Evolutionary conservation across 2,113 vertebrate species (phyloP), one percentile per base, ranked within the genome.

Genomic region (Toxostoma redivivum): DNA sequence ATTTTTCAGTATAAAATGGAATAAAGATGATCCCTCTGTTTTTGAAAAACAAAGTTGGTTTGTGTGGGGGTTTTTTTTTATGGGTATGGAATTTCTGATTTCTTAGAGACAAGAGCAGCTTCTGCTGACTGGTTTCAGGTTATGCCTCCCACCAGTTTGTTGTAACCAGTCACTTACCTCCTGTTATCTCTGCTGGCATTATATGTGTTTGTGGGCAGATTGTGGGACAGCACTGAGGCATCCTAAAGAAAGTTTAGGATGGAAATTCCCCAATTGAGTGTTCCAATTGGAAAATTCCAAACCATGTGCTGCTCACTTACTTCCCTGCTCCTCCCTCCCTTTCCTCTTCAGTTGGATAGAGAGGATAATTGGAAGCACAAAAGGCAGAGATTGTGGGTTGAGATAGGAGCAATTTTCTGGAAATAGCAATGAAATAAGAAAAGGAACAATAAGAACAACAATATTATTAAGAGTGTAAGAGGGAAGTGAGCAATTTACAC

Each of bases 251-350:
- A 8, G 27, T 57, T 48, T 50, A 65, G 31, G 31, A 57, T 50
- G 28, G 50, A 35, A 72, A 44, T 88, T 50, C 12, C 27, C 15
- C 42, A 42, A 1, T 71, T 64, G 27, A 37, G 3, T n/a, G 27
- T 44, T 73, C 18, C 42, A 11, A 17, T 4, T 38, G 20, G 78
- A 37, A 58, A 28, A 28, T 19, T 73, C 51, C 15, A 44, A 72
- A 45, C 33, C 4, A 5, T 10, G 10, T 51, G 22, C 22, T 58
- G 16, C 28, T 65, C 8, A 6, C 27, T 80, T 48, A 37, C 22
- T 73, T 67, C 31, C 6, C 20, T 13, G 6, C 15, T 7, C 4
- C 27, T 3, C 2, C 1, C 1, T 1, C 28, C 11, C 27, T 35
- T 62, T 42, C 37, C 7, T 7, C 44, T 30, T 13, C 0, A 1